These are phyloP conservation scores for Dorcus hopei DNA, from an alignment of 2,888 invertebrate genomes.

Conservation along the genomic window DNA sequence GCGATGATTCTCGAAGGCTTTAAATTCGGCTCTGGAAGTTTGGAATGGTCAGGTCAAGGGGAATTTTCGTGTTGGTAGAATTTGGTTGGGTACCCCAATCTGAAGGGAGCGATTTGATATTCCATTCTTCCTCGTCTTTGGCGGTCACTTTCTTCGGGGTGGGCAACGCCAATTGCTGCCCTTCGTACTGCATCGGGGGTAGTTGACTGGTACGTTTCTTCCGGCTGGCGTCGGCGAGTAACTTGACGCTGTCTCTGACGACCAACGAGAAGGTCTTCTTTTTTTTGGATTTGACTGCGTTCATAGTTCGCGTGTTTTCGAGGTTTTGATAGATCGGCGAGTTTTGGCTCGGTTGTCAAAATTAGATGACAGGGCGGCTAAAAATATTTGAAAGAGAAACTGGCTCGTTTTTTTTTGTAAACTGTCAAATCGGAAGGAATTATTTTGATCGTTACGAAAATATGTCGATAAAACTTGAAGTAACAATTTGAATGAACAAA, in stretches of 20 bases:
- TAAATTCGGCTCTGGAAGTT: constrained; percentile 6
- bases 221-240: background rate
- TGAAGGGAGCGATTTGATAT: constrained; percentile 12
- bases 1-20: constrained; percentile 9
- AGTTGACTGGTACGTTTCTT: background rate
- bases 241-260: background rate
- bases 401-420: no score
- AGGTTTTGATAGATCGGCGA: no score
- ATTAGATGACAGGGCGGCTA: no score
- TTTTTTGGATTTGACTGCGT: no score
- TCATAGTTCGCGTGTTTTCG: no score
- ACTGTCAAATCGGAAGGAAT: no score
- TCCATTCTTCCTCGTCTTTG: constrained; percentile 4
- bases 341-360: no score
- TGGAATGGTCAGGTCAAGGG: background rate
- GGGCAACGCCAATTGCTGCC: background rate
- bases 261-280: background rate
- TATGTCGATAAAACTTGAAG: no score
- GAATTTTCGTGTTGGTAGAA: no score
- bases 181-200: background rate
- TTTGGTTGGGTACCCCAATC: constrained; percentile 9
- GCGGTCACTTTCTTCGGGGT: background rate
- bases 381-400: no score
- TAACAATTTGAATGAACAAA: no score
- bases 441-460: no score